Evolutionary conservation across 1,140 invertebrate genomes (phyloP), one percentile per base, ranked within the genome.

Genomic region (Wiebesia pumilae): DNA sequence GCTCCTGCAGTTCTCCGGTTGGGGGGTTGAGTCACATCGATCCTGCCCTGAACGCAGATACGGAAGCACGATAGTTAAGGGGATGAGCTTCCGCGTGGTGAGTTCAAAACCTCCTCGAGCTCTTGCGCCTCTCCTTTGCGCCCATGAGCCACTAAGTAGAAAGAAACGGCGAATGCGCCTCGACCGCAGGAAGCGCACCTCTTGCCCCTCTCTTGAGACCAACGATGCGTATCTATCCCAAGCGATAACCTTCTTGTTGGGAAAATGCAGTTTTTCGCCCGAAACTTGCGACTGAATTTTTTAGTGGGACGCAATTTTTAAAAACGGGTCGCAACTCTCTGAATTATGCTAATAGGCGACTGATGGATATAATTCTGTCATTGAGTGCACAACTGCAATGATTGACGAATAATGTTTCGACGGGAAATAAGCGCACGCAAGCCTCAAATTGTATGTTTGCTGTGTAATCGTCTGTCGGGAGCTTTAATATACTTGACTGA

Each of bases 61-160:
- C 27, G 27, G 12, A 14, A 65, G 9, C 1, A 19, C 27, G 10
- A 43, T 21, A n/a, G n/a, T n/a, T n/a, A 10, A 33, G 33, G 40
- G 54, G 71, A 62, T 21, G 83, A 62, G 82, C 82, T 58, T 71
- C 65, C 47, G 47, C n/a, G 54, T 12, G 14, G 12, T 24, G 71
- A 30, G 69, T 75, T 83, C n/a, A 43, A 62, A 75, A 83, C 69
- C 40, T 84, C n/a, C 82, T 77, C 69, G 65, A 43, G 69, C 69
- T 43, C 35, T n/a, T n/a, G n/a, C n/a, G n/a, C n/a, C 21, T 67
- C 21, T 12, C 10, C 33, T 62, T 40, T n/a, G 62, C 62, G 24
- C 9, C 47, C 69, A 27, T 47, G 43, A 0, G 10, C 24, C 47
- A 0, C 3, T 24, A 71, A 54, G 40, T 27, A 33, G 38, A 71